phyloP scores from a whole-genome alignment of 2,797 vertebrate species.

The Botia kubotai region DNA sequence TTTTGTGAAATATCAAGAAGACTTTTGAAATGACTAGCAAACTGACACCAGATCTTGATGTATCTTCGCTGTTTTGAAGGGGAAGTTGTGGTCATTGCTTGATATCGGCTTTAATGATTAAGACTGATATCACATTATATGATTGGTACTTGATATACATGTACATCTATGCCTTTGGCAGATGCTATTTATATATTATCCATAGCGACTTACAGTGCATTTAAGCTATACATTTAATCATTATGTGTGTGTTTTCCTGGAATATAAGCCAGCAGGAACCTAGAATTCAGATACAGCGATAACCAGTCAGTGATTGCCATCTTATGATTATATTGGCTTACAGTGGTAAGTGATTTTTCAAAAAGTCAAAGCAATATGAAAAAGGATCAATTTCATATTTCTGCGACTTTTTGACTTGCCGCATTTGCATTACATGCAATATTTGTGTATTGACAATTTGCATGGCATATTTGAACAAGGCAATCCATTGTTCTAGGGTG shows the following conservation, averaged over 20 bases:
- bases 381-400: background rate
- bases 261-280: background rate
- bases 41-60: background rate
- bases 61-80: conserved; percentile 16
- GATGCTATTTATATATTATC: no score
- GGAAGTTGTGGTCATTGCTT: conserved; percentile 29
- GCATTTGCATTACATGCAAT: background rate
- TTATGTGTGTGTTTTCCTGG: no score
- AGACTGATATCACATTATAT: background rate
- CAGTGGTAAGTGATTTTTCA: background rate
- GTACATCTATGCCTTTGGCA: no score
- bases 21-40: background rate
- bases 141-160: no score
- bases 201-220: no score
- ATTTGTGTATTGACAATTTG: background rate
- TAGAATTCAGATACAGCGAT: background rate
- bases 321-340: background rate
- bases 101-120: conserved; percentile 14
- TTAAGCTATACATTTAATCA: no score
- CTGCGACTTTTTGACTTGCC: background rate
- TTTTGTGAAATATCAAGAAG: background rate
- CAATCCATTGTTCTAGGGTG: conserved; percentile 14
- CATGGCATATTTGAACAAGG: conserved; percentile 26
- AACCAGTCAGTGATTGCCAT: background rate
- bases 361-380: background rate